Conservation (phyloP, 2,888 invertebrate genomes). For the Gandaritis pyraliata region DNA sequence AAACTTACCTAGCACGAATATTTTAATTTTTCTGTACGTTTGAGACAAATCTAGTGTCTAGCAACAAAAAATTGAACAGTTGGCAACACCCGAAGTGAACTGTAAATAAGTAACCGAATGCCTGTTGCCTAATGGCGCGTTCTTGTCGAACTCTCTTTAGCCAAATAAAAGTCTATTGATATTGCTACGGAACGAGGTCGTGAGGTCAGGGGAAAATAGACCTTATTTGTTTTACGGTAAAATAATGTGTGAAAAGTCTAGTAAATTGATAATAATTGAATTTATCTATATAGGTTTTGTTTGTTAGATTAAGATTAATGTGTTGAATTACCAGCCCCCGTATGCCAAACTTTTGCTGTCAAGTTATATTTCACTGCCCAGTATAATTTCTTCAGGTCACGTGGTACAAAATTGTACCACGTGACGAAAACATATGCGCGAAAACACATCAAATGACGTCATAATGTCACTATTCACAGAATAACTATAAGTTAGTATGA, state of each 20-base stretch:
- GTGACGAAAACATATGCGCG: too few relatives aligned
- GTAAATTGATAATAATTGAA: background rate
- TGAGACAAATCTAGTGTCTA: conserved; percentile 6
- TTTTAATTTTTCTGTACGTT: background rate
- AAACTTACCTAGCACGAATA: too few relatives aligned
- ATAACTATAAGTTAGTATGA: too few relatives aligned
- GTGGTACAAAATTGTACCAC: too few relatives aligned
- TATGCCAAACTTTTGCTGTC: too few relatives aligned
- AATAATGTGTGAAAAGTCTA: conserved; percentile 7
- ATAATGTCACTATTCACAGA: too few relatives aligned
- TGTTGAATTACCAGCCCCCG: too few relatives aligned
- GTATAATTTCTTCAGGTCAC: too few relatives aligned
- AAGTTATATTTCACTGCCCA: too few relatives aligned
- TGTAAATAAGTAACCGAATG: conserved; percentile 68
- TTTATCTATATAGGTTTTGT: too few relatives aligned
- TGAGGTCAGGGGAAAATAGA: conserved; percentile 22
- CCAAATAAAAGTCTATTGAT: conserved; percentile 37
- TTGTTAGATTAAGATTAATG: too few relatives aligned
- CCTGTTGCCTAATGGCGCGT: conserved; percentile 69
- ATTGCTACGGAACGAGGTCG: conserved; percentile 25
- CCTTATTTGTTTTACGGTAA: conserved; percentile 22
- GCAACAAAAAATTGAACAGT: conserved; percentile 4
- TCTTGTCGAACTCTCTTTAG: conserved; percentile 57
- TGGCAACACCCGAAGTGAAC: conserved; percentile 44
- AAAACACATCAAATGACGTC: too few relatives aligned